phyloP scores from a whole-genome alignment of 2,797 vertebrate species.

The Myotis findleyi region DNA sequence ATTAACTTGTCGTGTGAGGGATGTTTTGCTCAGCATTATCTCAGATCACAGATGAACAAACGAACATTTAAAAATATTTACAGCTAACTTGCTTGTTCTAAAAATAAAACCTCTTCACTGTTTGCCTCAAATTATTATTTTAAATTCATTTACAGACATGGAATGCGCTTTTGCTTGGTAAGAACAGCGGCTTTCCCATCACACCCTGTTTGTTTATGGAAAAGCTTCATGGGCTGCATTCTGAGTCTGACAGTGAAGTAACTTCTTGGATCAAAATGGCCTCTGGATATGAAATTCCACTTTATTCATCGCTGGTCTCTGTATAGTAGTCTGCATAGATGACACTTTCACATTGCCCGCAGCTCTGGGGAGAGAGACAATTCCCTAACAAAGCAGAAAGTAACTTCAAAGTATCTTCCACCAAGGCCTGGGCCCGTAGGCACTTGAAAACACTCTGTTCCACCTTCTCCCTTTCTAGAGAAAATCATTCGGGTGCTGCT shows the following conservation, averaged over 20 bases:
- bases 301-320: slow-evolving; percentile 47
- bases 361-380: slow-evolving; percentile 31
- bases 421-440: background rate
- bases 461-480: slow-evolving; percentile 64
- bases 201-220: slow-evolving; percentile 64
- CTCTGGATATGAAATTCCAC: slow-evolving; percentile 70
- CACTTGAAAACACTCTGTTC: slow-evolving; percentile 35
- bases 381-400: background rate
- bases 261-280: slow-evolving; percentile 71
- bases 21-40: slow-evolving; percentile 85
- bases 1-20: slow-evolving; percentile 72
- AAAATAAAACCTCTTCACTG: slow-evolving; percentile 83
- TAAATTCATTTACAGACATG: slow-evolving; percentile 80
- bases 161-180: slow-evolving; percentile 87
- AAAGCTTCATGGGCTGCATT: slow-evolving; percentile 68
- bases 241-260: slow-evolving; percentile 52
- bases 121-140: slow-evolving; percentile 81
- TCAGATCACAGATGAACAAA: slow-evolving; percentile 88
- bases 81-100: slow-evolving; percentile 86
- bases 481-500: slow-evolving; percentile 49
- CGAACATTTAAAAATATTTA: slow-evolving; percentile 90
- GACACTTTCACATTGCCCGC: background rate
- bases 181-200: slow-evolving; percentile 84
- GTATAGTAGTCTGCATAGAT: slow-evolving; percentile 53
- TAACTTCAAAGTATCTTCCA: background rate